Evolutionary conservation across 2,113 vertebrate species (phyloP), one percentile per base, ranked within the genome.

Genomic region (Xiphias gladius): DNA sequence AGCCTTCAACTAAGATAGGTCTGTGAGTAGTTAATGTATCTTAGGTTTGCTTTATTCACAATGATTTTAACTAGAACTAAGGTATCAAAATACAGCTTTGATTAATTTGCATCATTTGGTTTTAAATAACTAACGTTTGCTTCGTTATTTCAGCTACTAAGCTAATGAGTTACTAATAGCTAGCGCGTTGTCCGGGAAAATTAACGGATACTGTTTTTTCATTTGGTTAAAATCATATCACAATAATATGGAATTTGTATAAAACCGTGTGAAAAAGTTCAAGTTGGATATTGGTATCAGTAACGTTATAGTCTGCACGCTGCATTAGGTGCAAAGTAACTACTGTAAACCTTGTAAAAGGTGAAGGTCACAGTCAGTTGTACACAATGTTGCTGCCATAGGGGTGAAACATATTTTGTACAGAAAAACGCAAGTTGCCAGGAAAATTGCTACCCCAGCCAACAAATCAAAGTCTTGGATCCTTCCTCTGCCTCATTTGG

Each of bases 371-470:
- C n/a, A 22, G 12, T 17, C 6, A 59, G 20, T 26, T 35, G 52
- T 30, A 17, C 39, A 39, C 57, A 22, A 16, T 28, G 37, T 72
- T 28, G 46, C 32, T 7, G 10, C 28, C 1, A 28, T 28, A 48
- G 26, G 46, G 37, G 14, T 55, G 50, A 59, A 66, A 46, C 26
- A n/a, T 10, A 11, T 52, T 26, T 39, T 75, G n/a, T n/a, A 37
- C 30, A 35, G 7, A 52, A 48, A 32, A 65, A 48, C 2, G 2
- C 10, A 28, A 30, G 20, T 68, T 63, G 26, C 35, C 50, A 74
- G 71, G 55, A 80, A 75, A 81, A 32, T 17, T 70, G n/a, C 24
- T 17, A n/a, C 28, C 26, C 20, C n/a, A 52, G 46, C 48, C 67
- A 80, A 28, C n/a, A 24, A 12, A 12, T 55, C 14, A 26, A 22